Evolutionary conservation across 2,797 vertebrate species (phyloP), one percentile per base, ranked within the genome.

Genomic region (Rhinophrynus dorsalis): DNA sequence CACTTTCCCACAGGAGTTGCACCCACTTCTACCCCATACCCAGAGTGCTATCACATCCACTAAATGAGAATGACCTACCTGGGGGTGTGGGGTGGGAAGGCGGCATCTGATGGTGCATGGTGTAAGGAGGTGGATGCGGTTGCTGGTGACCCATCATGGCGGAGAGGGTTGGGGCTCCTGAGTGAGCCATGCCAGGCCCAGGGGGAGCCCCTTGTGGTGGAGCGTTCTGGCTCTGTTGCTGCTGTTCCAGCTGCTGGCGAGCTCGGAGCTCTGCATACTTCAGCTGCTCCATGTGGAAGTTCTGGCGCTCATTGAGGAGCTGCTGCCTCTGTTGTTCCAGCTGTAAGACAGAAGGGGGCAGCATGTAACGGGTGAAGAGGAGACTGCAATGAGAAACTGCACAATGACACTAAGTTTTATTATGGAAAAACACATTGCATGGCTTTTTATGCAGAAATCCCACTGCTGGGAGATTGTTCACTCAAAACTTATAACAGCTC

Each of bases 231-330:
- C 79, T 84, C 13, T 91, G 92, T 82, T 68, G 94, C 81, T 98
- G 96, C 81, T 98, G 96, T 78, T 98, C 96, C 90, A 97, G 94
- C 84, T 98, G 97, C 85, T 99, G 97, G 1, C 96, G 86, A 2
- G 97, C 96, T 74, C 97, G 90, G 47, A 99, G 80, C 77, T 99
- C 96, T 0, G 97, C 97, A 0, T 98, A 98, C 18, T 97, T 97
- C n/a, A 99, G 90, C 89, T 99, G 97, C 79, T 99, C 97, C 96
- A 98, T 98, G 93, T 99, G 97, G 84, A 99, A 99, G 1, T 96
- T 95, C 86, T 98, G 96, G 1, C 97, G 91, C 76, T 99, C 97
- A 0, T 95, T 97, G 74, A 99, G 90, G 78, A 99, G 81, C 89
- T 99, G 97, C 75, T 99, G 97, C 62, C 97, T 87, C 89, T 99